phyloP scores from a whole-genome alignment of 2,888 invertebrate species.

The Torymus aiolomorphi region DNA sequence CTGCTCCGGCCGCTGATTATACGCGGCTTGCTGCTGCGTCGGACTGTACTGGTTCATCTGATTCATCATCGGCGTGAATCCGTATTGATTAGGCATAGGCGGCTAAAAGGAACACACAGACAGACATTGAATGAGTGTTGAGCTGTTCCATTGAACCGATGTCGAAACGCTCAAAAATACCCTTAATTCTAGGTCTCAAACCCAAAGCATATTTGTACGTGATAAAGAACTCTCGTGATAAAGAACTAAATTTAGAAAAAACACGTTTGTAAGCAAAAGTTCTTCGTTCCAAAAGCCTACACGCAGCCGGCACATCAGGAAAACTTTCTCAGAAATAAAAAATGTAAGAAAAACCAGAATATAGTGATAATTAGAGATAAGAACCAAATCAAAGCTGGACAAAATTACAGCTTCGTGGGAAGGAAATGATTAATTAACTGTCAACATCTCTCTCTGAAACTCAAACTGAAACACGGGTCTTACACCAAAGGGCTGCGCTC shows the following conservation, averaged over 20 bases:
- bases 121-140: neutral
- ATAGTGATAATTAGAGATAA: neutral
- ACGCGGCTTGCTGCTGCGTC: conserved; percentile 62
- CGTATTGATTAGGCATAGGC: conserved; percentile 68
- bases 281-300: conserved; percentile 32
- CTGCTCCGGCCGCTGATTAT: conserved; percentile 61
- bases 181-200: conserved; percentile 39
- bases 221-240: conserved; percentile 19
- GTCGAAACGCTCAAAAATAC: neutral
- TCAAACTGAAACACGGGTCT: conserved; percentile 60
- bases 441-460: conserved; percentile 30
- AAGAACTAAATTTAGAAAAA: conserved; percentile 25
- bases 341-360: conserved; percentile 27
- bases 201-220: conserved; percentile 45
- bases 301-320: conserved; percentile 6
- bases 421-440: conserved; percentile 12
- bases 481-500: conserved; percentile 68
- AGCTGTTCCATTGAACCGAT: too few relatives aligned
- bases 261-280: conserved; percentile 25
- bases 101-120: conserved; percentile 60
- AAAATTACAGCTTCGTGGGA: conserved; percentile 24
- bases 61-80: conserved; percentile 60
- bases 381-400: conserved; percentile 31
- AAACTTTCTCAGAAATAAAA: conserved; percentile 15
- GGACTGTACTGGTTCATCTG: conserved; percentile 70